phyloP scores from a whole-genome alignment of 2,113 vertebrate species.

The Ciconia boyciana region DNA sequence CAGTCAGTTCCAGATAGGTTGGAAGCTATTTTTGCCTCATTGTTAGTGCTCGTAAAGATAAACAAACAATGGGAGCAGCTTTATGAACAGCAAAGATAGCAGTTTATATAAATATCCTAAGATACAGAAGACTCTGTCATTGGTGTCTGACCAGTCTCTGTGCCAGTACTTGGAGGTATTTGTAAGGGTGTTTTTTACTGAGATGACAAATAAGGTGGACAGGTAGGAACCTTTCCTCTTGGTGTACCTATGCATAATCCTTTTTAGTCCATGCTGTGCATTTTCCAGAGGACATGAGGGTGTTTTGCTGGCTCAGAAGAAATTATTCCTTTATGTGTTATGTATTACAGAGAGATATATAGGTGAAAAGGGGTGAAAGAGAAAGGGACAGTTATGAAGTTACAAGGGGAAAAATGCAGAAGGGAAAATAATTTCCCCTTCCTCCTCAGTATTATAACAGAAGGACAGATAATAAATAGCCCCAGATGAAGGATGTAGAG shows the following conservation, averaged over 20 bases:
- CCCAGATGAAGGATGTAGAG: background rate
- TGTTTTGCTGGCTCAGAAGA: background rate
- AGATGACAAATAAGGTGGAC: background rate
- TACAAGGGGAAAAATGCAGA: background rate
- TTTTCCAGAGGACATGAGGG: background rate
- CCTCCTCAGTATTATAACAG: background rate
- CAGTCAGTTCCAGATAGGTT: background rate
- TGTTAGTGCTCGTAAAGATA: background rate
- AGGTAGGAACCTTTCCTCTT: background rate
- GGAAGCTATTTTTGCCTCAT: background rate
- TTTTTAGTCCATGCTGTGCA: background rate
- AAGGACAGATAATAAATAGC: background rate
- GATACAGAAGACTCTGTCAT: background rate
- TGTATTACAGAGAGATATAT: background rate
- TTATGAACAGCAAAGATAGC: background rate
- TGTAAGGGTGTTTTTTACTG: background rate
- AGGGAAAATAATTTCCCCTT: background rate
- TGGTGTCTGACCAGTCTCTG: background rate
- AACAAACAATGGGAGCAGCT: background rate
- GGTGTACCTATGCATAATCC: background rate
- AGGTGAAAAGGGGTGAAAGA: background rate
- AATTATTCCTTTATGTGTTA: background rate
- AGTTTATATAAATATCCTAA: background rate
- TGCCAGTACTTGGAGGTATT: background rate
- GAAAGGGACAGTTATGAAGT: background rate